Base-by-base conservation (phyloP, 2,888 invertebrate genomes). In the Masnerella sp. region DNA sequence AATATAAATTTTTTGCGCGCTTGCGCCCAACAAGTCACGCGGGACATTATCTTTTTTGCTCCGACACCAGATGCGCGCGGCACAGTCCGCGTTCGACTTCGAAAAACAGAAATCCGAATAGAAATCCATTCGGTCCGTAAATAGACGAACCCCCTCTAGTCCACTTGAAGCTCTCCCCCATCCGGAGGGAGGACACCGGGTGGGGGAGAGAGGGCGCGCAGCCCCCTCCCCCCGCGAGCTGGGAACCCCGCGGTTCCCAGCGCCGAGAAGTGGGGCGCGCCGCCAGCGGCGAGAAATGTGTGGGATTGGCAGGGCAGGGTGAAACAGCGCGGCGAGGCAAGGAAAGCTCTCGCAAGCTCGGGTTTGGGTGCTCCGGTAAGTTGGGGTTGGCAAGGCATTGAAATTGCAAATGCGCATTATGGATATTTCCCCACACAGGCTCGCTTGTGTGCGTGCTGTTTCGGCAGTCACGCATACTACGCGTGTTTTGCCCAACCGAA, bases 391-490 rank as follows among this genome's bases (percentile, higher is more conserved):
- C 82, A 79, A 81, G 81, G 81, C 85, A 87, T 87, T 87, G 87
- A 87, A 87, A 87, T 87, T 87, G 87, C 87, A 87, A 87, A 87
- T 87, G 85, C 86, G 85, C 85, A 87, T 87, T 86, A 87, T 86
- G 87, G 86, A 87, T 87, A 87, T 86, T 86, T 86, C 85, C 85
- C 85, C 83, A 83, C 85, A 84, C 84, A 84, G 83, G 82, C 81
- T 79, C 77, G 80, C 78, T 79, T 81, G 78, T 81, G 77, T 76
- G 71, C 64, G 70, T 59, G 47, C 72, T 42, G 47, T 58, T 75
- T 70, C 52, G 73, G 43, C 67, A 65, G 72, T 54, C 61, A 74
- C 76, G 69, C 72, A 74, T 71, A 47, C 54, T n/a, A 43, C 34
- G 52, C 61, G 56, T 54, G 30, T 9, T n/a, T 7, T 1, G n/a